phyloP scores from a whole-genome alignment of 2,113 vertebrate genomes.

The Clupea harengus region DNA sequence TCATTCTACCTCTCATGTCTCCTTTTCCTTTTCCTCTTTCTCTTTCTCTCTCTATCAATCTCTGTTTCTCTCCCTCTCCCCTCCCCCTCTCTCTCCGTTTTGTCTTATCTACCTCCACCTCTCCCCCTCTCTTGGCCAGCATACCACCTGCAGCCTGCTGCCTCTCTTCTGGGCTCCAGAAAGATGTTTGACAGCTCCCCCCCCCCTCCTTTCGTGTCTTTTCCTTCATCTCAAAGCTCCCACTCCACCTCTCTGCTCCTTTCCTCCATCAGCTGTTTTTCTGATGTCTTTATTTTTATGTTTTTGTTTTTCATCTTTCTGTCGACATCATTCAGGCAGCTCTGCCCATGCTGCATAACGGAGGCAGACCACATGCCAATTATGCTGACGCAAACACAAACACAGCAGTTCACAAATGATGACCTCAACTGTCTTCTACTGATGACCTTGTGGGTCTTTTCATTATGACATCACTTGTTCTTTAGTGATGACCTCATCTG shows the following conservation, averaged over 20 bases:
- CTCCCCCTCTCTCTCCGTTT: background rate
- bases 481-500: background rate
- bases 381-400: background rate
- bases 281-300: too few relatives aligned
- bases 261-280: too few relatives aligned
- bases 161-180: too few relatives aligned
- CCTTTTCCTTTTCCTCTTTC: background rate
- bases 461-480: background rate
- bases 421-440: background rate
- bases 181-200: too few relatives aligned
- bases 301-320: too few relatives aligned
- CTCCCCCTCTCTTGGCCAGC: background rate
- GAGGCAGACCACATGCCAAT: too few relatives aligned
- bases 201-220: background rate
- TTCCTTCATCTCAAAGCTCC: too few relatives aligned
- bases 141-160: too few relatives aligned
- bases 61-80: background rate
- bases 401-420: background rate
- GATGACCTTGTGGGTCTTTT: background rate
- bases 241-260: too few relatives aligned
- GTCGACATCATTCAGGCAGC: too few relatives aligned
- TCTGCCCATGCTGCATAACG: too few relatives aligned
- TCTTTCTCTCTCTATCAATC: background rate
- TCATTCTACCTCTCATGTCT: too few relatives aligned
- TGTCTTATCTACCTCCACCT: background rate